These are phyloP conservation scores for Sus scrofa DNA, from an alignment of 2,113 vertebrate species.

Conservation along the genomic window DNA sequence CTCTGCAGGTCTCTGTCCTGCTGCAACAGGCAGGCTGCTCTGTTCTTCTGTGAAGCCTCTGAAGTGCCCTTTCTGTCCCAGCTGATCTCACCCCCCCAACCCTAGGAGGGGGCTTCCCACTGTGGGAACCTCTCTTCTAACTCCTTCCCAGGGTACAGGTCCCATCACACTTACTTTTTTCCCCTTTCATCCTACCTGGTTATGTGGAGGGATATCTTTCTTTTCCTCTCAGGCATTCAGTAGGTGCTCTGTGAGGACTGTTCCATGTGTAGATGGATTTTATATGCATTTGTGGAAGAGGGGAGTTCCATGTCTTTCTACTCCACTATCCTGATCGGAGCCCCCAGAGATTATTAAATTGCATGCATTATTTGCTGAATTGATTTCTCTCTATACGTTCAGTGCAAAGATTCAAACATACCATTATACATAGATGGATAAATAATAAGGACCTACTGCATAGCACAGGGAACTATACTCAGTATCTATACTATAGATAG, in stretches of 20 bases:
- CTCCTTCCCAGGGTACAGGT: background rate
- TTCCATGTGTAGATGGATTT: background rate
- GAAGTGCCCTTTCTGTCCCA: background rate
- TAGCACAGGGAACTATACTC: background rate
- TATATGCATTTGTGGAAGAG: background rate
- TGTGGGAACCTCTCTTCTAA: background rate
- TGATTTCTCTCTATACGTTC: slow-evolving; percentile 36
- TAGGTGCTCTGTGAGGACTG: background rate
- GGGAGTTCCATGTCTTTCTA: background rate
- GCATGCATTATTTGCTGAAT: slow-evolving; percentile 33
- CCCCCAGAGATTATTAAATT: background rate
- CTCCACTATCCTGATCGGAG: background rate
- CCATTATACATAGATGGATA: background rate
- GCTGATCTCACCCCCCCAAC: background rate
- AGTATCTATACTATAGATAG: background rate
- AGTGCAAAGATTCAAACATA: background rate
- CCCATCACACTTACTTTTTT: background rate
- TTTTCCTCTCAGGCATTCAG: background rate
- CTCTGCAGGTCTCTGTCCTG: background rate
- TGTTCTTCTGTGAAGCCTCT: background rate
- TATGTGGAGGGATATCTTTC: background rate
- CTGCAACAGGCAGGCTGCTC: background rate
- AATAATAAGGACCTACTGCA: background rate
- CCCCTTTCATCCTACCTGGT: background rate
- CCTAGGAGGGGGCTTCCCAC: background rate